Base-by-base conservation (phyloP, 64 coral and sea anemone genomes). In the Catalaphyllia jardinei region DNA sequence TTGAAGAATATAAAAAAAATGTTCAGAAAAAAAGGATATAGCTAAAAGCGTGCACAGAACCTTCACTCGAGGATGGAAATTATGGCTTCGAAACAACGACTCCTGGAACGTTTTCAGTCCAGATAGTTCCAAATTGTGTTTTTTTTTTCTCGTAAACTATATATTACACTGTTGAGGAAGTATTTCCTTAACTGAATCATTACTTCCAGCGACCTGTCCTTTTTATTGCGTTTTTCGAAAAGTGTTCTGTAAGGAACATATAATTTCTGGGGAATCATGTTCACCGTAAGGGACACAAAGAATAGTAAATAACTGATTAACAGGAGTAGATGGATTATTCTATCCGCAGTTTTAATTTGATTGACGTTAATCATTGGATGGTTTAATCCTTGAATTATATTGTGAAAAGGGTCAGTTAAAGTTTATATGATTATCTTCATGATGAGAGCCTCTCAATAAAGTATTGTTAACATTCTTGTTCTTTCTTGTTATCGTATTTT, bases 321-420 rank as follows among this genome's bases (percentile, higher is more conserved):
- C 31, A 76, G 73, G 11, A 76, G 31, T 46, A 76, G 73, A 73
- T 73, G 71, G n/a, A 73, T 76, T 7, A 49, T 76, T 42, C 73
- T 76, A 35, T 39, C 6, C 35, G 73, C 73, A 76, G 73, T 76
- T 46, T n/a, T 76, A 7, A 76, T 76, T 76, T 76, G 73, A 76
- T 76, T 18, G 73, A 76, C 73, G 73, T 76, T 76, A 46, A 76
- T 76, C 73, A 76, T 76, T 39, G 73, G 73, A 76, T 76, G 73
- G 73, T 76, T 76, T 76, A 76, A 76, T 35, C 9, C 0, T 73
- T 73, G n/a, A 73, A 73, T 73, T 73, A 11, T 14, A 62, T 62
- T 8, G 60, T 16, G 60, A 16, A 62, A 62, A 62, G 60, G 60
- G 71, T 35, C 33, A 35, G 33, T 35, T 35, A 35, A 35, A 35